A percentile compares a stretch with the other conserved stretches of the same genome.
Conservation (phyloP, 2,797 vertebrate species). For the Orestias chungarensis region DNA sequence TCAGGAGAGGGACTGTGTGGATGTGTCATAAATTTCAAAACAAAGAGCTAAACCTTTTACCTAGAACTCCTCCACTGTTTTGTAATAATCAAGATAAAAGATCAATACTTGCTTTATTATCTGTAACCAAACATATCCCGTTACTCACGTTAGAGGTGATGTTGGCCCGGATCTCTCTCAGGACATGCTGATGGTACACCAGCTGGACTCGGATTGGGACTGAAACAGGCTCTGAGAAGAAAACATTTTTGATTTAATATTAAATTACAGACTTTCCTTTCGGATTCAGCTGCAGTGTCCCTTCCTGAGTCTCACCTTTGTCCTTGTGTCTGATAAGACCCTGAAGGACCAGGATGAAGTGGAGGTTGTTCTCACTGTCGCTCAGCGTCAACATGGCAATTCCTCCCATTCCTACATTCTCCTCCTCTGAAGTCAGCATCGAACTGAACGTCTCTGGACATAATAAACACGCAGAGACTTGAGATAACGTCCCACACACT, state of each 20-base stretch:
- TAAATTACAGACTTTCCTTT: background rate
- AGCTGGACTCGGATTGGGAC: constrained; percentile 87
- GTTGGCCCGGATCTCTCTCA: constrained; percentile 88
- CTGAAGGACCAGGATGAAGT: constrained; percentile 93
- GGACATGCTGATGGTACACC: constrained; percentile 82
- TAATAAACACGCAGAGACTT: constrained; percentile 14
- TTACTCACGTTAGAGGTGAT: constrained; percentile 85
- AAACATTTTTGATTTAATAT: background rate
- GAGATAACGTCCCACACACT: constrained; percentile 20
- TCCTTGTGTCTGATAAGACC: constrained; percentile 81
- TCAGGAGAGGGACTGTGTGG: constrained; percentile 11
- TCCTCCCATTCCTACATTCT: constrained; percentile 83
- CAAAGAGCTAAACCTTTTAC: background rate
- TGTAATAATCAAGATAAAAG: background rate
- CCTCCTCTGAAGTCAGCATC: constrained; percentile 83
- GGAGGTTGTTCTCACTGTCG: constrained; percentile 92
- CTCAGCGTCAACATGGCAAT: constrained; percentile 93
- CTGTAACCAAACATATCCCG: no score
- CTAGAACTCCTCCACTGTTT: background rate
- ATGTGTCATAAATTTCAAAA: constrained; percentile 47
- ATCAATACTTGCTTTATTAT: no score
- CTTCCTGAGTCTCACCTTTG: constrained; percentile 70
- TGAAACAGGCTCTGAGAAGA: constrained; percentile 73
- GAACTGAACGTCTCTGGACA: constrained; percentile 91
- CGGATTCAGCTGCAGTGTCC: background rate